Evolutionary conservation across 2,797 vertebrate genomes (phyloP).

Genomic region (Hemitrygon akajei): DNA sequence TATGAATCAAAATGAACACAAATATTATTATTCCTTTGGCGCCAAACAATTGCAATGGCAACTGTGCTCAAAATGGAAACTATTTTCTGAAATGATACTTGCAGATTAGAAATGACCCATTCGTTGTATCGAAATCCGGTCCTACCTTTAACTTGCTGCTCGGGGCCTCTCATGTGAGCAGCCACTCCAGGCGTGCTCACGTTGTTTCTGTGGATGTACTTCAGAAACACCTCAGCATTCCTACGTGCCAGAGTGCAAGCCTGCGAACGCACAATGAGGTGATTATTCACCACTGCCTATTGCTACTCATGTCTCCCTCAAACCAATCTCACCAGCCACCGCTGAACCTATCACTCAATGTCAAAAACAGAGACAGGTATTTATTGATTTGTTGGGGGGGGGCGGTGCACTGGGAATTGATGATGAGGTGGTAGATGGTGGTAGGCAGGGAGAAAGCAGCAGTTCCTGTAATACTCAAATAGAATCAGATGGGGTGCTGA

Average conservation of each 20-base stretch:
- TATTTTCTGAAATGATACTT: not conserved
- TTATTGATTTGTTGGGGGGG: no score
- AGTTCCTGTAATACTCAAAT: not conserved
- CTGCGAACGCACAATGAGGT: conserved; percentile 50
- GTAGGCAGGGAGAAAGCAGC: not conserved
- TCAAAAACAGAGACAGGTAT: no score
- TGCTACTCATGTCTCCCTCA: not conserved
- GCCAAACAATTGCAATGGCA: not conserved
- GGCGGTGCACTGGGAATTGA: no score
- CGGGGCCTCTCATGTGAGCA: conserved; percentile 77
- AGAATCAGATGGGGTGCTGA: not conserved
- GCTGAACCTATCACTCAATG: not conserved
- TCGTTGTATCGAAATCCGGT: conserved; percentile 3
- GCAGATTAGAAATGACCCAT: not conserved
- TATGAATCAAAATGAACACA: not conserved
- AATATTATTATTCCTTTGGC: not conserved
- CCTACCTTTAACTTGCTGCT: conserved; percentile 94
- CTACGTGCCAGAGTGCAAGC: conserved; percentile 89
- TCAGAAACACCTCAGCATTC: conserved; percentile 94
- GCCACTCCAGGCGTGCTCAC: conserved; percentile 84
- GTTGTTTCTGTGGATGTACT: conserved; percentile 97
- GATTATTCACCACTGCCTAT: not conserved
- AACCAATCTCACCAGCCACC: not conserved
- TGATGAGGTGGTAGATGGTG: no score
- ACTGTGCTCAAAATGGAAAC: not conserved